Evolutionary conservation across 2,797 vertebrate species (phyloP).

Genomic region (Sciaenops ocellatus): DNA sequence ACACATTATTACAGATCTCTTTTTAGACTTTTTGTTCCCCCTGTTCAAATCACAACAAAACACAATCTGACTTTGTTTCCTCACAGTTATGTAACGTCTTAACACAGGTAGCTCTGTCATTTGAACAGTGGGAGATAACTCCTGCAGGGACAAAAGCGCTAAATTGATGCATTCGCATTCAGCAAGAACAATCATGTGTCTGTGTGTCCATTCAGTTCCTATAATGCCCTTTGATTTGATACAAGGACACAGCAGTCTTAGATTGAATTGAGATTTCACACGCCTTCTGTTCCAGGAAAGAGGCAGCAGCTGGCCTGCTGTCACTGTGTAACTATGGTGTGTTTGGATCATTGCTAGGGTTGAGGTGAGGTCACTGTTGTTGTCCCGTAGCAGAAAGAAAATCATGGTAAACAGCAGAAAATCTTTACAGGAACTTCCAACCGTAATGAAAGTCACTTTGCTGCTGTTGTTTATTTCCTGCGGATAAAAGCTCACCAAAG

Average conservation of each 20-base stretch:
- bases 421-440: constrained; percentile 21
- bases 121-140: constrained; percentile 40
- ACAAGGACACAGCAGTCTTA: constrained; percentile 70
- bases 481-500: constrained; percentile 1
- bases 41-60: constrained; percentile 10
- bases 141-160: constrained; percentile 42
- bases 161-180: constrained; percentile 67
- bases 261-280: constrained; percentile 69
- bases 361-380: constrained; percentile 52
- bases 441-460: constrained; percentile 32
- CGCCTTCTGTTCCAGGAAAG: constrained; percentile 66
- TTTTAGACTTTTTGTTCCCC: constrained; percentile 2
- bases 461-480: constrained; percentile 9
- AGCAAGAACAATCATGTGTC: constrained; percentile 47
- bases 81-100: constrained; percentile 50
- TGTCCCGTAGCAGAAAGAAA: constrained; percentile 34
- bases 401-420: constrained; percentile 30
- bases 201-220: constrained; percentile 49
- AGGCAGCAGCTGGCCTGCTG: constrained; percentile 78
- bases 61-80: constrained; percentile 43
- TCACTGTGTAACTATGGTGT: constrained; percentile 57
- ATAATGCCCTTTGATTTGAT: constrained; percentile 74
- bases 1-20: not conserved
- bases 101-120: constrained; percentile 46
- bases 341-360: constrained; percentile 53